A percentile compares a stretch with the other conserved stretches of the same genome.
These are phyloP conservation scores for Amphipyra berbera DNA, from an alignment of 2,888 invertebrate species.

Conservation along the genomic window DNA sequence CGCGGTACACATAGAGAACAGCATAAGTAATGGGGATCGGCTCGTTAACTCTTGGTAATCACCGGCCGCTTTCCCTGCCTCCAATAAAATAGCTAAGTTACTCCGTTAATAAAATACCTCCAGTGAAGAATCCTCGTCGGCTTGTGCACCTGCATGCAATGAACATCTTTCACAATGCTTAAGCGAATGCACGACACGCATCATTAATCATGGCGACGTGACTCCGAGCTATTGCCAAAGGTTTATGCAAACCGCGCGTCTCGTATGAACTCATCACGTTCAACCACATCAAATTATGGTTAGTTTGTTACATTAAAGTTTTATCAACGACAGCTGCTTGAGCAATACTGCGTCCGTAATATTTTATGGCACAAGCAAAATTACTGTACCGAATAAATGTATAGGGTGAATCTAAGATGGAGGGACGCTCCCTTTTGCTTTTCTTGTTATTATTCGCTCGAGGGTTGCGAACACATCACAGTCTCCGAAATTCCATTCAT, in stretches of 20 bases:
- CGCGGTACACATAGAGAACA: slow-evolving; percentile 37
- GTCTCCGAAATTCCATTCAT: slow-evolving; percentile 85
- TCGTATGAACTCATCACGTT: slow-evolving; percentile 81
- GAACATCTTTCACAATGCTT: slow-evolving; percentile 72
- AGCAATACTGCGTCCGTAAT: slow-evolving; percentile 76
- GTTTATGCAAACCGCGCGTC: slow-evolving; percentile 74
- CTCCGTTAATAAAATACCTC: slow-evolving; percentile 51
- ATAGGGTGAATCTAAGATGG: slow-evolving; percentile 66
- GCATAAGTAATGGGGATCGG: slow-evolving; percentile 41
- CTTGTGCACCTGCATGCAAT: slow-evolving; percentile 59
- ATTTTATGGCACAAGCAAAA: slow-evolving; percentile 79
- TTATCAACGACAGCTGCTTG: slow-evolving; percentile 75
- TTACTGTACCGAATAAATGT: slow-evolving; percentile 72
- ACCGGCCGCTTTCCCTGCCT: slow-evolving; percentile 43
- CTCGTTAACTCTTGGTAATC: slow-evolving; percentile 49
- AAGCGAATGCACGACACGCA: slow-evolving; percentile 67
- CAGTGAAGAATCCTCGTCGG: slow-evolving; percentile 51
- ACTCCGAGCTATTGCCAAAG: slow-evolving; percentile 77
- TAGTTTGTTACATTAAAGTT: slow-evolving; percentile 68
- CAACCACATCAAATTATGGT: slow-evolving; percentile 79
- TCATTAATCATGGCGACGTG: slow-evolving; percentile 80
- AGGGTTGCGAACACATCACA: slow-evolving; percentile 72
- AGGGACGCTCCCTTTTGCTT: slow-evolving; percentile 78
- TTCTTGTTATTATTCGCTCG: slow-evolving; percentile 75
- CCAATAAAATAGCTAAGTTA: slow-evolving; percentile 51